These are phyloP conservation scores for Copsychus sechellarum DNA, from an alignment of 2,113 vertebrate genomes.

Conservation along the genomic window DNA sequence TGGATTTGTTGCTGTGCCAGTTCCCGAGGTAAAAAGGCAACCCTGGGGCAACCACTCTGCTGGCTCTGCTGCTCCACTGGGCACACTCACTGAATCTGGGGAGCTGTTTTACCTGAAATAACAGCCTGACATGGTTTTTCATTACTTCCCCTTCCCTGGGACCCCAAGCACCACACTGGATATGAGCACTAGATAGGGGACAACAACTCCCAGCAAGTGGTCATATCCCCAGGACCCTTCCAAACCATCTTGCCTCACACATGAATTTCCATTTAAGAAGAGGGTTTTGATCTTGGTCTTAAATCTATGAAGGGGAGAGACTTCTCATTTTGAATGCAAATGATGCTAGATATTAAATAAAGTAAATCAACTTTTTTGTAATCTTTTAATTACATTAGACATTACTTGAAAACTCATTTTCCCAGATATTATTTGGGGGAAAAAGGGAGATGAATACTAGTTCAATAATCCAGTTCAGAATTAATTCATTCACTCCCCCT, in stretches of 20 bases:
- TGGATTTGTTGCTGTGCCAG: neutral
- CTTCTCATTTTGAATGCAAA: neutral
- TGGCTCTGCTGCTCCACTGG: neutral
- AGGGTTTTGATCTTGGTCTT: neutral
- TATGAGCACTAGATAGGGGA: neutral
- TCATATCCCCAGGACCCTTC: neutral
- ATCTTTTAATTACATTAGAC: neutral
- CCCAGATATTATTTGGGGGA: neutral
- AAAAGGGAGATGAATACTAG: neutral
- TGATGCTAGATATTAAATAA: neutral
- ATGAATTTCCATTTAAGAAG: neutral
- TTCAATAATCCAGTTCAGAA: neutral
- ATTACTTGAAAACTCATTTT: neutral
- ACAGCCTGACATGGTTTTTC: neutral
- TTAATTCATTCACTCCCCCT: neutral
- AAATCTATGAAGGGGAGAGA: neutral
- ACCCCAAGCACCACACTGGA: neutral
- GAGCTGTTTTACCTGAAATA: neutral
- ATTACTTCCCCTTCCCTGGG: neutral
- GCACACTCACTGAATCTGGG: neutral
- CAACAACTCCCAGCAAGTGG: neutral
- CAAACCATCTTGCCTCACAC: neutral
- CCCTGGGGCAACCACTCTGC: neutral
- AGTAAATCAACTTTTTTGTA: neutral
- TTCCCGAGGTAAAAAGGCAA: neutral